A percentile compares a stretch with the other conserved stretches of the same genome.
phyloP scores from a whole-genome alignment of 2,888 invertebrate genomes.

The Sinodicranocentrus sp. region DNA sequence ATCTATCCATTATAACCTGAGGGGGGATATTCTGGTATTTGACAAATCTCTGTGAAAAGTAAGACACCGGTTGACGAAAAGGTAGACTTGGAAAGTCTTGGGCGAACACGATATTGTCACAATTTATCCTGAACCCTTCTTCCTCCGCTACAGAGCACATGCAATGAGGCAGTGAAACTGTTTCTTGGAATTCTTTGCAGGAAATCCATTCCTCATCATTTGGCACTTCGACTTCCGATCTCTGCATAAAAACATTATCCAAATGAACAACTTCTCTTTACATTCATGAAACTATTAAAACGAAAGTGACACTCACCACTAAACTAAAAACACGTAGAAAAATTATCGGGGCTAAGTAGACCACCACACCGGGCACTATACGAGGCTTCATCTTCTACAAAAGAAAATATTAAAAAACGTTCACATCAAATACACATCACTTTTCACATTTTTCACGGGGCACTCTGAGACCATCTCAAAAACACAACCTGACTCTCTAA shows the following conservation, averaged over 20 bases:
- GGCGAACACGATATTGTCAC: slow-evolving; percentile 89
- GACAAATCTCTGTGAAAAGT: slow-evolving; percentile 88
- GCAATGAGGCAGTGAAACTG: slow-evolving; percentile 69
- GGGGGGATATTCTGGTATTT: slow-evolving; percentile 90
- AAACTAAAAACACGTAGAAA: background rate
- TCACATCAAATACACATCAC: background rate
- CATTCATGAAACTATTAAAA: background rate
- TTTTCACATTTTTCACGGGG: background rate
- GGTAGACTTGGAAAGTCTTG: slow-evolving; percentile 88
- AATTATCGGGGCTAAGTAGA: background rate
- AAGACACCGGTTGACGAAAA: slow-evolving; percentile 88
- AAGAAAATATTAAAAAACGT: background rate
- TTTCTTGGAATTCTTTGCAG: slow-evolving; percentile 71
- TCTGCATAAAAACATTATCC: no score
- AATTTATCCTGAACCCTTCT: slow-evolving; percentile 80
- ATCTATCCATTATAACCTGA: slow-evolving; percentile 79
- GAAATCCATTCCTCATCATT: slow-evolving; percentile 73
- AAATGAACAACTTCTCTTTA: no score
- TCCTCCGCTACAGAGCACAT: slow-evolving; percentile 74
- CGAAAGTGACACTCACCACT: slow-evolving; percentile 13
- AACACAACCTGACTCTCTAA: no score
- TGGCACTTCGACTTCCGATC: slow-evolving; percentile 65
- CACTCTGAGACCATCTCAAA: no score
- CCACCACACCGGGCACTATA: background rate
- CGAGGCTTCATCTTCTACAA: background rate